Percentiles rank a stretch among this genome's conserved stretches.
These are phyloP conservation scores for Gymnothorax javanicus DNA, from an alignment of 2,797 vertebrate species.

Conservation along the genomic window DNA sequence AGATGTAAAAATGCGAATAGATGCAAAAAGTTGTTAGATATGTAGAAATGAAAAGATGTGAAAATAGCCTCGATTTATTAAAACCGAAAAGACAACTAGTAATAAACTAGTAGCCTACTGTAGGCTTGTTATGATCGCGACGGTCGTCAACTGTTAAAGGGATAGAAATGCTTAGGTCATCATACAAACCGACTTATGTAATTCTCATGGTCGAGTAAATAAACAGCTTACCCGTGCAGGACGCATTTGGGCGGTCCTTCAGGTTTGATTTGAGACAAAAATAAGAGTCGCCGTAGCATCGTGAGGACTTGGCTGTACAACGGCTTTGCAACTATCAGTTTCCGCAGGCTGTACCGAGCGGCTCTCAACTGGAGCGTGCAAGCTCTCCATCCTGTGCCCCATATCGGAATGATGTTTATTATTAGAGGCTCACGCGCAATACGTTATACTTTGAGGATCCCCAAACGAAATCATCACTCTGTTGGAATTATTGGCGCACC, in stretches of 20 bases:
- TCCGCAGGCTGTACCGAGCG: neutral
- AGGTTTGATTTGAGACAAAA: conserved; percentile 12
- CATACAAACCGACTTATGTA: neutral
- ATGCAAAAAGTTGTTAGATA: no score
- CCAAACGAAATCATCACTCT: conserved; percentile 37
- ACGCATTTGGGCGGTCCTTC: conserved; percentile 20
- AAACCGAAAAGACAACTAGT: neutral
- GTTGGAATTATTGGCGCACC: conserved; percentile 73
- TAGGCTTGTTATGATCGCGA: neutral
- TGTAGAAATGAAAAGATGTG: neutral
- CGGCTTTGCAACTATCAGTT: neutral
- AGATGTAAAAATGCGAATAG: no score
- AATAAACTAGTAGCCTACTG: neutral
- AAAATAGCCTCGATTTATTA: neutral
- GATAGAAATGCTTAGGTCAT: neutral
- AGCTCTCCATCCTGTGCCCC: neutral
- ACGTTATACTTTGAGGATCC: conserved; percentile 18
- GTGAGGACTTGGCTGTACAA: neutral
- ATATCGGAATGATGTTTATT: conserved; percentile 14
- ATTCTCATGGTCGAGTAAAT: neutral
- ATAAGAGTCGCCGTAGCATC: neutral
- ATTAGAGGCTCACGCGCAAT: conserved; percentile 16
- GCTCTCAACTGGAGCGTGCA: neutral
- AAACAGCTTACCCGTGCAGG: conserved; percentile 9
- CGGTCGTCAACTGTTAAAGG: neutral